phyloP scores from a whole-genome alignment of 1,140 invertebrate genomes.

The Brachionus koreanus region DNA sequence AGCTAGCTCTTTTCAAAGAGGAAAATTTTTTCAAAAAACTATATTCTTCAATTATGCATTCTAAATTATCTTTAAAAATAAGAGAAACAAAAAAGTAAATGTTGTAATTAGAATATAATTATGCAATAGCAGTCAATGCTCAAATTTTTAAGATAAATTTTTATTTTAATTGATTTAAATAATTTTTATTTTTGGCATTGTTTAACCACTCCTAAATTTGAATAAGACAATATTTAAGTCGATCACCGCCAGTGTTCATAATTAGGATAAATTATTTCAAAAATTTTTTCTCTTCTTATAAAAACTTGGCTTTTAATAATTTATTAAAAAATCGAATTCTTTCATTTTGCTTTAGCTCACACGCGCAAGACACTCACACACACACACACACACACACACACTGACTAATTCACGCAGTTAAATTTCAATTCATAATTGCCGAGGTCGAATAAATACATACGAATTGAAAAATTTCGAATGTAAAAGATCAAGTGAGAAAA shows the following conservation, averaged over 20 bases:
- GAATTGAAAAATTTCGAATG: neutral
- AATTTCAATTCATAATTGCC: constrained; percentile 5
- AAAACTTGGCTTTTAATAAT: neutral
- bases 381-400: no score
- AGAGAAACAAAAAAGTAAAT: no score
- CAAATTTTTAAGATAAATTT: no score
- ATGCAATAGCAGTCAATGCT: no score
- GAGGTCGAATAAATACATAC: neutral
- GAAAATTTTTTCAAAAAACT: no score
- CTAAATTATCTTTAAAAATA: no score
- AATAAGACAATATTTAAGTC: neutral
- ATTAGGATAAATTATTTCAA: neutral
- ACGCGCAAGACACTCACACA: neutral
- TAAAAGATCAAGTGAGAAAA: neutral
- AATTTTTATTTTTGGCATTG: neutral
- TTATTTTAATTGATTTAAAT: no score
- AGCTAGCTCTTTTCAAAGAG: no score
- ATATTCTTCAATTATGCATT: no score
- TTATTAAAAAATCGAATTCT: constrained; percentile 27
- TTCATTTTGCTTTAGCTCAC: neutral
- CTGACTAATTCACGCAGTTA: no score
- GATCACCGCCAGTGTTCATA: neutral
- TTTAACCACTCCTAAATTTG: neutral
- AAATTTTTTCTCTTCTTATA: neutral
- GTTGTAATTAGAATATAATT: no score